phyloP scores from a whole-genome alignment of 2,888 invertebrate species.

The Amphipoea oculea region DNA sequence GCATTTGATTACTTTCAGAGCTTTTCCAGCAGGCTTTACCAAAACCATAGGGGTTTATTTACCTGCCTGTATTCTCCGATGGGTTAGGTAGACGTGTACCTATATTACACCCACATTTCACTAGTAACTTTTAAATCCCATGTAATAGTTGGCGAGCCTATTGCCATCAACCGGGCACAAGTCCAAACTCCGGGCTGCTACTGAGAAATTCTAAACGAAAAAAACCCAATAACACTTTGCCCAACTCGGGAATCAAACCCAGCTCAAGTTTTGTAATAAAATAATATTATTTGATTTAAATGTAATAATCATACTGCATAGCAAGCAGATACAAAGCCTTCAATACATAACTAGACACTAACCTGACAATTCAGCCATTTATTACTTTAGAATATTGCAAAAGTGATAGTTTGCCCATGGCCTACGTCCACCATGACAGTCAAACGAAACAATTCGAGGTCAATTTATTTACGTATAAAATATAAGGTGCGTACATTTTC shows the following conservation, averaged over 20 bases:
- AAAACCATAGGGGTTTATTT: too few species aligned
- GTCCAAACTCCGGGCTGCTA: too few species aligned
- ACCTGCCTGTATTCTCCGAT: too few species aligned
- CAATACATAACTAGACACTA: slow-evolving; percentile 8
- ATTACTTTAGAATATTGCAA: slow-evolving; percentile 38
- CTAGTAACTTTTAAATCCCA: too few species aligned
- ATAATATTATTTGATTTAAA: background rate
- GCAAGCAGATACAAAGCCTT: slow-evolving; percentile 1
- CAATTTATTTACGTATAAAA: slow-evolving; percentile 63
- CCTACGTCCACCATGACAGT: slow-evolving; percentile 54
- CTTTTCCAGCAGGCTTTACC: background rate
- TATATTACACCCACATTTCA: background rate
- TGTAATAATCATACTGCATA: background rate
- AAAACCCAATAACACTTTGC: background rate
- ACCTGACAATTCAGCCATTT: slow-evolving; percentile 12
- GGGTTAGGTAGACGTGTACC: too few species aligned
- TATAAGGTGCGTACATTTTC: slow-evolving; percentile 63
- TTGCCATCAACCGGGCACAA: too few species aligned
- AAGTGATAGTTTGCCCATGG: slow-evolving; percentile 60
- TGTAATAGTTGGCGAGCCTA: too few species aligned
- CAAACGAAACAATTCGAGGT: slow-evolving; percentile 70
- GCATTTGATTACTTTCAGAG: background rate
- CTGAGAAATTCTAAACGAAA: background rate
- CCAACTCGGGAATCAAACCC: background rate
- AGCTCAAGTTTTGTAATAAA: background rate